phyloP scores from a whole-genome alignment of 2,113 vertebrate species.

The Plecotus auritus region DNA sequence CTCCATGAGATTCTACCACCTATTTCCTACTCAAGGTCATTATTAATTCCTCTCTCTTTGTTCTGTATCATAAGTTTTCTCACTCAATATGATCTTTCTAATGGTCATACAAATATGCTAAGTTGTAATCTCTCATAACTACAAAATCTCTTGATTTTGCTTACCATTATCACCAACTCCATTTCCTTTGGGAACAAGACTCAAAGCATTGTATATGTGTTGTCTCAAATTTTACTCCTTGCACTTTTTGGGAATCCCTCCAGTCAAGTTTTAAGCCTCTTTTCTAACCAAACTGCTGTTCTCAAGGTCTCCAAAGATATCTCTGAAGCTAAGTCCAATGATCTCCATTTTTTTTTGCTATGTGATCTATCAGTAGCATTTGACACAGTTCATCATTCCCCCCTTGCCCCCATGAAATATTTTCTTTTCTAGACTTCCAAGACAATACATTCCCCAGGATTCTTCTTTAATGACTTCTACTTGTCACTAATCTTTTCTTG shows the following conservation, averaged over 20 bases:
- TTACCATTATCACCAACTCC: background rate
- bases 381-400: background rate
- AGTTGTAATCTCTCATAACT: background rate
- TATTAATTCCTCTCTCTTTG: background rate
- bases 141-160: background rate
- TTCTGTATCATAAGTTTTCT: background rate
- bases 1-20: background rate
- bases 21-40: background rate
- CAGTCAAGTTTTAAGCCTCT: background rate
- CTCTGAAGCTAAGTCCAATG: background rate
- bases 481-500: background rate
- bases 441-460: background rate
- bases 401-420: accelerated
- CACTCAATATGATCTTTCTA: background rate
- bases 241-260: background rate
- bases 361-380: background rate
- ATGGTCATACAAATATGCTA: background rate
- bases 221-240: background rate
- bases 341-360: background rate
- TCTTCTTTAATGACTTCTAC: background rate
- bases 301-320: background rate
- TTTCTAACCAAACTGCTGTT: background rate
- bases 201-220: background rate
- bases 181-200: background rate
- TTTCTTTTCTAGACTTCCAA: background rate